These are phyloP conservation scores for Pyrgus malvae DNA, from an alignment of 2,888 invertebrate genomes.

Conservation along the genomic window DNA sequence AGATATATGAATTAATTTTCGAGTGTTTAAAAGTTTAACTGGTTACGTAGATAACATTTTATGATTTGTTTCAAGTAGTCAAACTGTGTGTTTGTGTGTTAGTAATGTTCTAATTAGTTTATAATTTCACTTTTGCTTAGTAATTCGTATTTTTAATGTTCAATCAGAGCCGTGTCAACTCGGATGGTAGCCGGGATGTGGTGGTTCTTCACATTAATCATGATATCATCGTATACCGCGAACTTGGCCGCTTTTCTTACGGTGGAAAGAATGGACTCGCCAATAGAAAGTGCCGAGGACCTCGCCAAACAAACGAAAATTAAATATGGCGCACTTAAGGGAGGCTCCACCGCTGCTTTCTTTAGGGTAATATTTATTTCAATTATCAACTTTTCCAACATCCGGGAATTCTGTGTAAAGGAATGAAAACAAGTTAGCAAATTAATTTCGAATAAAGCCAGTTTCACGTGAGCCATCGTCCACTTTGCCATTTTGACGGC, in stretches of 20 bases:
- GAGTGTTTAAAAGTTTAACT: too few species aligned
- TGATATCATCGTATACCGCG: slow-evolving; percentile 98
- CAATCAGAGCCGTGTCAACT: slow-evolving; percentile 90
- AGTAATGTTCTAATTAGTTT: neutral
- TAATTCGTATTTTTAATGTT: slow-evolving; percentile 19
- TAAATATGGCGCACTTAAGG: slow-evolving; percentile 96
- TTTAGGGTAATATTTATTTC: slow-evolving; percentile 87
- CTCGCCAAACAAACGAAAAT: slow-evolving; percentile 98
- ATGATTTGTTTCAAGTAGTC: slow-evolving; percentile 6
- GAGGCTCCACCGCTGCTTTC: slow-evolving; percentile 96
- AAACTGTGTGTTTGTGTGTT: slow-evolving; percentile 8
- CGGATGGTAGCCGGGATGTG: slow-evolving; percentile 95
- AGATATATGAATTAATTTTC: too few species aligned
- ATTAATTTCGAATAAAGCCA: slow-evolving; percentile 7
- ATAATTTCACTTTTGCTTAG: neutral
- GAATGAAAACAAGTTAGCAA: slow-evolving; percentile 12
- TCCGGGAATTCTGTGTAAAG: slow-evolving; percentile 3
- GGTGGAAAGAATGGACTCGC: slow-evolving; percentile 95
- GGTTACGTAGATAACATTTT: slow-evolving; percentile 10
- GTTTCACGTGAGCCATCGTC: neutral
- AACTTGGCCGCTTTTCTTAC: slow-evolving; percentile 97
- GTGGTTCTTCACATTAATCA: slow-evolving; percentile 97
- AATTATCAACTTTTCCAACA: slow-evolving; percentile 19
- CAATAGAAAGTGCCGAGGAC: slow-evolving; percentile 97
- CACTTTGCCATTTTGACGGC: neutral